Evolutionary conservation across 2,888 invertebrate species (phyloP), one percentile per base, ranked within the genome.

Genomic region (Matsumyia berberina): DNA sequence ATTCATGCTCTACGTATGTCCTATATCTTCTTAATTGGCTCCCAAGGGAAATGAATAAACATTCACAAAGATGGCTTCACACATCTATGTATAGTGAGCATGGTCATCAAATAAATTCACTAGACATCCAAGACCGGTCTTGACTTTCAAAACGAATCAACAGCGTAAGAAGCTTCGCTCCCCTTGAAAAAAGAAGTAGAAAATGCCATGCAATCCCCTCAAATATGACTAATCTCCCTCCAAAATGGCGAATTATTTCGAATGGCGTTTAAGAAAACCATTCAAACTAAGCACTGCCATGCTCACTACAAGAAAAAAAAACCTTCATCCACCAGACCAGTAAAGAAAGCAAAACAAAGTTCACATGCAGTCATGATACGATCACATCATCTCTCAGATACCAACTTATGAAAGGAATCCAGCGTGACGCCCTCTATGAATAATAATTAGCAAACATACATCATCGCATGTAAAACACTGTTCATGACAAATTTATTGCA

Each of bases 351-450:
- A 31, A 17, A 42, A 24, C 60, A 49, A 60, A 24, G 69, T 60
- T 81, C 77, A 19, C 70, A 64, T 69, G 51, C 29, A 69, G 33
- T 81, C 76, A 60, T 78, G 82, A 78, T 82, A 78, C 66, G 77
- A 77, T 72, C 64, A 12, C 81, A 78, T 78, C 77, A 82, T 66
- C 82, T 64, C 39, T 17, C 15, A 79, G 60, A 79, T 79, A 51
- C 49, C 69, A 24, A 24, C 66, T 72, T 78, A 46, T 67, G 62
- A 69, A 79, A 78, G 53, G 83, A 79, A 79, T 58, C 51, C 57
- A 83, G 79, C 83, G 83, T 83, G 83, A 83, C 83, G 79, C 83
- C 83, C 83, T 83, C 83, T 79, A 74, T 83, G 83, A 83, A 83
- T 82, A 73, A 57, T 74, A 83, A 83, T 79, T 37, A 69, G 67